Evolutionary conservation across 1,140 invertebrate genomes (phyloP).

Genomic region (Brachionus angularis): DNA sequence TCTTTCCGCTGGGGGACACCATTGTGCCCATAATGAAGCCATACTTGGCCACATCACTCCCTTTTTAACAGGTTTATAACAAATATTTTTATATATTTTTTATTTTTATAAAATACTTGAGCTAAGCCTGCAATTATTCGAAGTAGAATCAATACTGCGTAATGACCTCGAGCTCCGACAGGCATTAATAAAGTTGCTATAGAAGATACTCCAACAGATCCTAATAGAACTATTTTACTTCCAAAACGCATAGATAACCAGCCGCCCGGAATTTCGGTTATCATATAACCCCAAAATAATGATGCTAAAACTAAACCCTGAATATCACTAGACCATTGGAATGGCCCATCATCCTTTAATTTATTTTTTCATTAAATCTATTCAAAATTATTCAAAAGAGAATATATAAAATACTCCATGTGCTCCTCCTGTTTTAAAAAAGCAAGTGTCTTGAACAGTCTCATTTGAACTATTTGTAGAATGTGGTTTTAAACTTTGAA

Average conservation of each 20-base stretch:
- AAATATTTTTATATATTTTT: background rate
- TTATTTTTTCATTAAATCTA: constrained; percentile 47
- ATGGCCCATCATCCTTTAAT: constrained; percentile 50
- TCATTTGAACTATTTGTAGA: background rate
- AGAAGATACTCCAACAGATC: background rate
- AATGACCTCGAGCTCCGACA: constrained; percentile 19
- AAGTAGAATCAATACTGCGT: background rate
- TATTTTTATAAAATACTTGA: constrained; percentile 5
- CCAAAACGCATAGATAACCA: constrained; percentile 55
- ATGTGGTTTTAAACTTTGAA: background rate
- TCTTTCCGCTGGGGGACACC: constrained; percentile 52
- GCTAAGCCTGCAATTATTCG: constrained; percentile 37
- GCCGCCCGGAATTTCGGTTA: constrained; percentile 57
- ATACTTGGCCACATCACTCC: constrained; percentile 49
- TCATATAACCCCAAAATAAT: constrained; percentile 58
- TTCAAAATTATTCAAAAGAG: background rate
- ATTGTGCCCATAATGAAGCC: constrained; percentile 50
- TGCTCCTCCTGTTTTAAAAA: background rate
- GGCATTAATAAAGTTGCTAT: constrained; percentile 29
- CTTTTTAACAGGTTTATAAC: background rate
- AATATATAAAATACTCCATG: no score
- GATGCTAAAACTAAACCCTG: constrained; percentile 55
- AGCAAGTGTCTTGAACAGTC: background rate
- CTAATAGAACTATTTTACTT: constrained; percentile 53
- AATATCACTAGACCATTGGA: constrained; percentile 53